Conservation (phyloP, 2,113 vertebrate genomes). For the Castor canadensis region DNA sequence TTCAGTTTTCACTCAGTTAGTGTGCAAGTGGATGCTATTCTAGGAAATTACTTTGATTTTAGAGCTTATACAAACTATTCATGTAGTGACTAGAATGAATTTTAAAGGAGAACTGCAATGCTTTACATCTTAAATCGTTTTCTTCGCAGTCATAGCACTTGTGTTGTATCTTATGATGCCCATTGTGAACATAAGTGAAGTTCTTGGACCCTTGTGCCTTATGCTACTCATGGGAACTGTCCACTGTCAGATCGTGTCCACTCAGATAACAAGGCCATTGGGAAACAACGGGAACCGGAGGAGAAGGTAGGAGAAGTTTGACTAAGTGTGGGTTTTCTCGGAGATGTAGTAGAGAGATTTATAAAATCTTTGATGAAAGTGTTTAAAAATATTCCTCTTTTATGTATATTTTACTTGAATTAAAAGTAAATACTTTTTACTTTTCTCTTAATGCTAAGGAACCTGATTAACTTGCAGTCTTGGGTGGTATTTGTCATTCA, state of each 20-base stretch:
- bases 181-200: conserved; percentile 90
- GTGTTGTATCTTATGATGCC: conserved; percentile 91
- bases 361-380: neutral
- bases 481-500: neutral
- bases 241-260: conserved; percentile 98
- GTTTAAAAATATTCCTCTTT: neutral
- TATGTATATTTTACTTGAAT: neutral
- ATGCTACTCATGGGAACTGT: conserved; percentile 98
- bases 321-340: neutral
- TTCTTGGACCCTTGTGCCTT: conserved; percentile 94
- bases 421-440: neutral
- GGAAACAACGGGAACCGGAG: conserved; percentile 88
- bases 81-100: neutral
- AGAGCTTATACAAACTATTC: neutral
- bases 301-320: conserved; percentile 87
- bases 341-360: neutral
- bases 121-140: neutral
- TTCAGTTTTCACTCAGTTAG: neutral
- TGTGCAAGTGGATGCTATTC: neutral
- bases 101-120: neutral
- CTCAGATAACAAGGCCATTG: conserved; percentile 87
- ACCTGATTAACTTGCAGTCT: neutral
- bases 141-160: conserved; percentile 88
- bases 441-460: conserved; percentile 24
- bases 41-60: neutral